Base-by-base conservation (phyloP, 2,888 invertebrate species). In the Tiliacea aurago region DNA sequence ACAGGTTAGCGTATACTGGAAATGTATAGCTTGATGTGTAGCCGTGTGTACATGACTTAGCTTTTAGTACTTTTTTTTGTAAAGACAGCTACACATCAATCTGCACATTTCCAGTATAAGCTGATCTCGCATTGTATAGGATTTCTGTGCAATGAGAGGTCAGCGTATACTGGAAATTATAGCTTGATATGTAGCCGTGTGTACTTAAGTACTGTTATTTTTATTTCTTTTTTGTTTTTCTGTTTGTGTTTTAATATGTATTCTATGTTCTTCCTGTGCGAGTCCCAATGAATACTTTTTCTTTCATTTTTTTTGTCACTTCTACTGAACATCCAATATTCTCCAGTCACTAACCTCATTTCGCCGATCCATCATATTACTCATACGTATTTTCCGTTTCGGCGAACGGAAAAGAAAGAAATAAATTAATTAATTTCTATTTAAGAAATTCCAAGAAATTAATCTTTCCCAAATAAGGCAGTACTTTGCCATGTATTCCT, bases 401-500 rank as follows among this genome's bases (percentile, higher is more conserved):
- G 58, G n/a, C 15, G 23, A 76, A 49, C 13, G 2, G n/a, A n/a
- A n/a, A n/a, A n/a, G n/a, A n/a, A n/a, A n/a, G n/a, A n/a, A n/a
- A n/a, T n/a, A n/a, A n/a, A n/a, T n/a, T n/a, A n/a, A n/a, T n/a
- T n/a, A n/a, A n/a, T n/a, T n/a, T 55, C 33, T 23, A 13, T 33
- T 33, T 45, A 61, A 63, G 47, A 68, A 68, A 41, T 69, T 69
- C 20, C 4, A 11, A 37, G 23, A 55, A 67, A 68, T 56, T 59
- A 33, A 58, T 71, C 33, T 49, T 81, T 49, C 0, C 6, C 28
- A 7, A 55, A 71, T 51, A 64, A 64, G 55, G 62, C 18, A 37
- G 37, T 33, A 59, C 59, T 70, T 68, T 53, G 51, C 58, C 64
- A 65, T 41, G 10, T 41, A 33, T 15, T 49, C 15, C 51, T 65